Evolutionary conservation across 2,888 invertebrate species (phyloP).

Genomic region (Dynastes maya): DNA sequence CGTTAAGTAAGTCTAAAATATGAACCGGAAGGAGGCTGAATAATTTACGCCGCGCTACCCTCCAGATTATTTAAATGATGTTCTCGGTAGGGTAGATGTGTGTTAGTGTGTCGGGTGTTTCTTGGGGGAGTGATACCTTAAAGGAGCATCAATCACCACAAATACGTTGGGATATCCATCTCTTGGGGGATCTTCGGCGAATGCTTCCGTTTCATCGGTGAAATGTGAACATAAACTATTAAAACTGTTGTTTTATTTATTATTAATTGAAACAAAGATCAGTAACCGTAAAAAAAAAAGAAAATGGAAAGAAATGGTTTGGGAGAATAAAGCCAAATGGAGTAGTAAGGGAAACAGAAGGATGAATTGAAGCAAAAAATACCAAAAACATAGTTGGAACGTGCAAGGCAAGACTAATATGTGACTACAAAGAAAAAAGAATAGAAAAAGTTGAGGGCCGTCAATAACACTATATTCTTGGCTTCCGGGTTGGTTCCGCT

Average conservation of each 20-base stretch:
- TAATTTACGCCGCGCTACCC: constrained; percentile 14
- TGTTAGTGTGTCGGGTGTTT: background rate
- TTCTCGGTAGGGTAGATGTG: background rate
- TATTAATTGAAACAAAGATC: too few species aligned
- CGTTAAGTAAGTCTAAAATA: constrained; percentile 24
- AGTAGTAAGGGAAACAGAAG: too few species aligned
- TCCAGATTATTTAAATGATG: constrained; percentile 1
- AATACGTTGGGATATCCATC: background rate
- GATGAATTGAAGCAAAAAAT: too few species aligned
- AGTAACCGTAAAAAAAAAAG: too few species aligned
- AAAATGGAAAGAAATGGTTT: too few species aligned
- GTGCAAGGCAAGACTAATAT: too few species aligned
- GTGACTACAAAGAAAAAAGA: too few species aligned
- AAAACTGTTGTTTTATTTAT: background rate
- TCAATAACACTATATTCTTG: too few species aligned
- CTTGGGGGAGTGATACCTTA: background rate
- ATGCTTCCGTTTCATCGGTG: background rate
- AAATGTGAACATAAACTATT: background rate
- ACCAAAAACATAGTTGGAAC: too few species aligned
- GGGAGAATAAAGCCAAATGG: too few species aligned
- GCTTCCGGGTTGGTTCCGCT: too few species aligned
- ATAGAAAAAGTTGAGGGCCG: too few species aligned
- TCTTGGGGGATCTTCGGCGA: background rate
- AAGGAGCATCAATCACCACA: background rate
- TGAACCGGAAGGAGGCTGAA: constrained; percentile 17